phyloP scores from a whole-genome alignment of 2,113 vertebrate genomes.

The human region GRCh38 chr2:21115501-21116000 shows the following conservation, averaged over 20 bases:
- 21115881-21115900: neutral
- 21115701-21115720: neutral
- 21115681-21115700: neutral
- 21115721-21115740: neutral
- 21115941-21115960: neutral
- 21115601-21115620: too few species aligned
- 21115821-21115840: neutral
- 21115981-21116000: neutral
- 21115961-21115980: neutral
- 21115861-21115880: neutral
- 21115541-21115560: too few species aligned
- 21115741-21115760: neutral
- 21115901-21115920: neutral
- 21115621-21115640: too few species aligned
- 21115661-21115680: neutral
- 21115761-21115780: neutral
- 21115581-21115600: too few species aligned
- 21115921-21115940: neutral
- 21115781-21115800: neutral
- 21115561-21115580: too few species aligned
- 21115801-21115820: neutral
- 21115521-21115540: too few species aligned
- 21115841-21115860: neutral
- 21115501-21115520: too few species aligned
- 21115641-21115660: neutral